These are phyloP conservation scores for Drosophila atripex DNA, from an alignment of 2,888 invertebrate genomes.

Conservation along the genomic window DNA sequence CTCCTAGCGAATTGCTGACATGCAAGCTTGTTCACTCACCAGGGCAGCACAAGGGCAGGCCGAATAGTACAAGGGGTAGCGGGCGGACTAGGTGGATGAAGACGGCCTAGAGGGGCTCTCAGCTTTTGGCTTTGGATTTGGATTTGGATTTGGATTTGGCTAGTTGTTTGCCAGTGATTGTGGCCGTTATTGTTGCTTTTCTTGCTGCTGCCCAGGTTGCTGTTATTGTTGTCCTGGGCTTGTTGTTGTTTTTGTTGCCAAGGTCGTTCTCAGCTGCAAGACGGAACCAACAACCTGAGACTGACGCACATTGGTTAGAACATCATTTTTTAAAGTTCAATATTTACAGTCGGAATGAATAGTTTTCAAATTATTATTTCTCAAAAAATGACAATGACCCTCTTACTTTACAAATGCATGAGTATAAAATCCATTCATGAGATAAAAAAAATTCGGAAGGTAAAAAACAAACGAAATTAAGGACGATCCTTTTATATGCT, in stretches of 20 bases:
- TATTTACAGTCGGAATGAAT: too few relatives aligned
- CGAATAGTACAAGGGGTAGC: not conserved
- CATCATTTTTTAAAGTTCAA: too few relatives aligned
- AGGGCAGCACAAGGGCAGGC: not conserved
- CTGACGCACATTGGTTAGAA: slow-evolving; percentile 19
- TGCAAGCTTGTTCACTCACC: slow-evolving; percentile 44
- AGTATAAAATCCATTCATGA: too few relatives aligned
- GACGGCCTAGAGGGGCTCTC: slow-evolving; percentile 15
- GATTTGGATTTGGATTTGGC: slow-evolving; percentile 58
- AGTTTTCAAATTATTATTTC: too few relatives aligned
- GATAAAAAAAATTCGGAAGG: too few relatives aligned
- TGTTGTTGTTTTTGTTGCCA: slow-evolving; percentile 59
- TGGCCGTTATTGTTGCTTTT: slow-evolving; percentile 29
- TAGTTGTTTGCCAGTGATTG: slow-evolving; percentile 59
- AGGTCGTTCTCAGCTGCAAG: slow-evolving; percentile 61
- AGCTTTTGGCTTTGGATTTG: slow-evolving; percentile 59
- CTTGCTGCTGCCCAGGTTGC: slow-evolving; percentile 8
- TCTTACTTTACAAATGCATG: too few relatives aligned
- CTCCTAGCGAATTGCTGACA: slow-evolving; percentile 60
- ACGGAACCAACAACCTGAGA: slow-evolving; percentile 53
- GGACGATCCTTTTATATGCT: too few relatives aligned
- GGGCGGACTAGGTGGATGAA: not conserved
- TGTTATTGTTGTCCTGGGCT: slow-evolving; percentile 19
- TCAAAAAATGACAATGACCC: too few relatives aligned
- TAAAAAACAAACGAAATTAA: too few relatives aligned